These are phyloP conservation scores for Furnarius figulus DNA, from an alignment of 2,113 vertebrate genomes.

Conservation along the genomic window DNA sequence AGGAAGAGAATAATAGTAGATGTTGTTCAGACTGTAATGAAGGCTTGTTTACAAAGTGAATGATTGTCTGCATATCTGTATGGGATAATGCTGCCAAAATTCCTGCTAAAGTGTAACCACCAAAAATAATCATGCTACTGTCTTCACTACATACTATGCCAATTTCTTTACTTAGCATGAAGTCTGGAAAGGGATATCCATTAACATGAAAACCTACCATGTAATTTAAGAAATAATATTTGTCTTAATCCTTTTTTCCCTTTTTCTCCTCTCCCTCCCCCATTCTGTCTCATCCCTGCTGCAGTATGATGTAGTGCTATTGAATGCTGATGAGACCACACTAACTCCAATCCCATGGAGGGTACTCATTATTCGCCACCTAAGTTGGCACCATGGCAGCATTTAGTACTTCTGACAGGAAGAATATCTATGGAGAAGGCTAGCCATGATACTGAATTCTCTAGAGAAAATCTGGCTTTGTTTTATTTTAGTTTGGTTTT, in stretches of 20 bases:
- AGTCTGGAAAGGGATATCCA: neutral
- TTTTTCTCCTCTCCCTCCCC: neutral
- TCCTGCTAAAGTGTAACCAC: neutral
- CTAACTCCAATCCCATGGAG: neutral
- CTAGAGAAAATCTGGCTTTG: neutral
- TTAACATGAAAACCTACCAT: neutral
- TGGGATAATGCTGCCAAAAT: neutral
- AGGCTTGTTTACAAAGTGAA: neutral
- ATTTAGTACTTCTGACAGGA: neutral
- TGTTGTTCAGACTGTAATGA: neutral
- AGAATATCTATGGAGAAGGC: neutral
- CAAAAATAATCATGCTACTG: neutral
- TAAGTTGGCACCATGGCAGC: neutral
- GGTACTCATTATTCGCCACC: neutral
- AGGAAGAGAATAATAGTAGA: neutral
- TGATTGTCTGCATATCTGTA: neutral
- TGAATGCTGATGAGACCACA: neutral
- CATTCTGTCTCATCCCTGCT: neutral
- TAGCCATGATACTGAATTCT: neutral
- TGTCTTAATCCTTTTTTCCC: neutral
- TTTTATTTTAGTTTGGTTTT: neutral
- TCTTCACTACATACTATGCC: neutral
- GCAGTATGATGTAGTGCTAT: neutral
- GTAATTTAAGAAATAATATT: slow-evolving; percentile 29
- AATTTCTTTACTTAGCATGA: neutral